Base-by-base conservation (phyloP, 2,888 invertebrate species). In the Dasysyrphus tricinctus region DNA sequence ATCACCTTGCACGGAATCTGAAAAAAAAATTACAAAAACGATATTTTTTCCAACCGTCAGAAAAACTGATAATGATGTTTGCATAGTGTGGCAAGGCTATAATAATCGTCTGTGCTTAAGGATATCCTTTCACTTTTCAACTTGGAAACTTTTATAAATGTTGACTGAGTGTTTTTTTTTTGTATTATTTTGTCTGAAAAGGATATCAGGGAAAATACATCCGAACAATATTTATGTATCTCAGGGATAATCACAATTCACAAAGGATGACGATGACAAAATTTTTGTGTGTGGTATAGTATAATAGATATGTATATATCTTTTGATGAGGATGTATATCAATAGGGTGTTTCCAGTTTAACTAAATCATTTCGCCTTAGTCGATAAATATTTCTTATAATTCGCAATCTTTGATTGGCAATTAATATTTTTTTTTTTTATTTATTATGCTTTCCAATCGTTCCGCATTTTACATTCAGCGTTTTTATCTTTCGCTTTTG, bases 61-160 rank as follows among this genome's bases (percentile, higher is more conserved):
- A 56, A 69, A 83, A 56, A 54, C 32, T 70, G 74, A 61, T 80
- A 69, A 69, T 80, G 75, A 77, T 82, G 59, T 72, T 77, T 72
- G 77, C 65, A 70, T 14, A 42, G 57, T 59, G 69, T 70, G 69
- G n/a, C 54, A 81, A 63, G 69, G 70, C 54, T 63, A 47, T 51
- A 69, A 24, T 16, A 56, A 44, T 11, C 54, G 54, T 14, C 59
- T 61, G 29, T 37, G 16, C 61, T n/a, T 29, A 44, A 5, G 3
- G 11, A 24, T 63, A 77, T 69, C 59, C 73, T 82, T 76, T 82
- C 59, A 77, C 77, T 82, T 82, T 81, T 77, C 51, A 72, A 59
- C 65, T 59, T 67, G 65, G 19, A 29, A 82, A 69, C 54, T 61
- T 78, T 78, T 61, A 56, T 24, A 24, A 2, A 24, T 78, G 51